Evolutionary conservation across 2,113 vertebrate species (phyloP), one percentile per base, ranked within the genome.

Genomic region (Chaenogobius annularis): DNA sequence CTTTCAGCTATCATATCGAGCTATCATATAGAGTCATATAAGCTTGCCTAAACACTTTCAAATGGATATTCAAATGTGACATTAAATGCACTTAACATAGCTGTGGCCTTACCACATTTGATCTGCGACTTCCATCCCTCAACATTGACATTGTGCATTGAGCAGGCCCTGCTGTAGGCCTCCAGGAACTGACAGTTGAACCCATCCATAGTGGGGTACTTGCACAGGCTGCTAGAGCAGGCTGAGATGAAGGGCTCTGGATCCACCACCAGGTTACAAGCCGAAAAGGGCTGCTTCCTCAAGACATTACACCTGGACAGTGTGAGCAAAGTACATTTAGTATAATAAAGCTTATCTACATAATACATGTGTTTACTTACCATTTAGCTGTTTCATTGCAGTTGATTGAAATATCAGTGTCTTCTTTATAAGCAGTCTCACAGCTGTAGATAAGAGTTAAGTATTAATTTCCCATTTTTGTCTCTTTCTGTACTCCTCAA

Each of bases 271-370:
- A 11, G 54, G 52, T 63, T 66, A 61, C 86, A 87, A 10, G 59
- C 15, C 7, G 35, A 40, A 71, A 87, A 87, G 8, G 85, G 79
- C 47, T 47, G 47, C 35, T 66, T 14, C n/a, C 19, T 68, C 66
- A 85, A 35, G n/a, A 48, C 13, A 4, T 67, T 64, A 55, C 85
- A 87, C 75, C 85, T 87, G 72, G 47, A 61, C 15, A 69, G 20
- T 0, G 10, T 54, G 35, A 70, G 22, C 10, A 4, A 3, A 3
- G 26, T 9, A 22, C 22, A 35, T 31, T 59, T 35, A 58, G 22
- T 1, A 14, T 7, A 23, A 26, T 26, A 14, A 13, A 26, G n/a
- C 10, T 58, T 4, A 58, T 58, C 10, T 23, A 19, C 3, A 0
- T 56, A 5, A 3, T 12, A 26, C 11, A 26, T 13, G 10, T 31